These are phyloP conservation scores for Spheniscus humboldti DNA, from an alignment of 2,797 vertebrate genomes.

Conservation along the genomic window DNA sequence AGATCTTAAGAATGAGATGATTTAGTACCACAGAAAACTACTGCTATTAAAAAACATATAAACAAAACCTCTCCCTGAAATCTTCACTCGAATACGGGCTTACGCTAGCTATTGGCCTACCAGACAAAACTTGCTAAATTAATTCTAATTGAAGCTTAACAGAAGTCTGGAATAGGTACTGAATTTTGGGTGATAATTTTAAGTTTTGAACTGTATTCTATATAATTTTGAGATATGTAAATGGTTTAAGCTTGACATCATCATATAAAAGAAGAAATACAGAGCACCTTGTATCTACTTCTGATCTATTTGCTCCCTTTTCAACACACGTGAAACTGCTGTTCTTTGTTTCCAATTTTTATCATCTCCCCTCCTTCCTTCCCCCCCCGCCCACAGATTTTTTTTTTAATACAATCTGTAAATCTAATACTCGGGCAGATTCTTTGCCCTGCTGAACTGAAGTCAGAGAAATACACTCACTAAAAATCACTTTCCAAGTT, in stretches of 20 bases:
- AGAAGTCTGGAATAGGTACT: not conserved
- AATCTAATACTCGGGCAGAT: not conserved
- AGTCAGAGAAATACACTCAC: not conserved
- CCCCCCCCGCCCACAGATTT: not conserved
- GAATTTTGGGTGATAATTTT: not conserved
- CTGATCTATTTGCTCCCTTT: not conserved
- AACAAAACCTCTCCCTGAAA: not conserved
- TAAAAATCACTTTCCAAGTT: not conserved
- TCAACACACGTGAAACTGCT: not conserved
- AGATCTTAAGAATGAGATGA: not conserved
- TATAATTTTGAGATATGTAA: not conserved
- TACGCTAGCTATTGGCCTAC: not conserved
- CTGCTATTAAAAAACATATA: not conserved
- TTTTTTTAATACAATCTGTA: not conserved
- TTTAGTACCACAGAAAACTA: not conserved
- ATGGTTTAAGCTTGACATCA: not conserved
- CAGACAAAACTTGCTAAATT: not conserved
- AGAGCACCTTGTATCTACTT: not conserved
- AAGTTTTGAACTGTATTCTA: not conserved
- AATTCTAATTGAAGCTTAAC: not conserved
- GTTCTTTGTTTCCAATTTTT: not conserved
- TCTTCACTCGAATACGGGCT: rapidly evolving
- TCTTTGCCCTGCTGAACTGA: not conserved
- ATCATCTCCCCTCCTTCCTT: not conserved
- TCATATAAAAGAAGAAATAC: not conserved